A percentile compares a stretch with the other conserved stretches of the same genome.
Evolutionary conservation across 2,797 vertebrate genomes (phyloP).

Genomic region (Coccyzus lansbergi): DNA sequence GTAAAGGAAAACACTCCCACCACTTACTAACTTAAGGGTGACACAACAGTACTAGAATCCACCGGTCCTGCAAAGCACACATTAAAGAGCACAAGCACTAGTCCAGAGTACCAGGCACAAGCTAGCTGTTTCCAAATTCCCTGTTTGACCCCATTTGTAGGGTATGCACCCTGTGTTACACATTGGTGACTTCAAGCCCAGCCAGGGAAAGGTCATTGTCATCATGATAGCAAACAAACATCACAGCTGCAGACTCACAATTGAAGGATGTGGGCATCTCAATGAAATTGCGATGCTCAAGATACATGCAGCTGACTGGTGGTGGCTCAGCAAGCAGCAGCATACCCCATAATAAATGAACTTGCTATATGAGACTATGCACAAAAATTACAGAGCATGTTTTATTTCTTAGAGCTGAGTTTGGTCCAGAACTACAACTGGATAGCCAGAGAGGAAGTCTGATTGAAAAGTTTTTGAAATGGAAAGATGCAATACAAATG

Average conservation of each 20-base stretch:
- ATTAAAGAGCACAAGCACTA: accelerated
- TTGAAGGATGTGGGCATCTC: not conserved
- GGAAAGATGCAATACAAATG: not conserved
- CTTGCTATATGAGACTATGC: not conserved
- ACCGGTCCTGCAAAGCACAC: accelerated
- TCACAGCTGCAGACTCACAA: not conserved
- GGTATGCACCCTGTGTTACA: accelerated
- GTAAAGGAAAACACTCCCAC: not conserved
- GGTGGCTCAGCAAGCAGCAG: not conserved
- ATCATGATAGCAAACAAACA: not conserved
- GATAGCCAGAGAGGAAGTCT: not conserved
- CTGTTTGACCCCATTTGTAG: not conserved
- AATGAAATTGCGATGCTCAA: not conserved
- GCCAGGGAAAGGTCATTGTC: not conserved
- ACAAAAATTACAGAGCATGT: not conserved
- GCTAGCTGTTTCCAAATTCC: not conserved
- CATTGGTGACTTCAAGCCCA: not conserved
- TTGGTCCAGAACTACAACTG: not conserved
- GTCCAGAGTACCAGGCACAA: not conserved
- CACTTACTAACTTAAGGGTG: not conserved
- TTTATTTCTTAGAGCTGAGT: not conserved
- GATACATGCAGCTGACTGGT: not conserved
- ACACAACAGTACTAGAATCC: not conserved
- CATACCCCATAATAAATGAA: not conserved
- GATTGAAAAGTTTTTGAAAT: not conserved